These are phyloP conservation scores for Schizopygopsis malacanthus DNA, from an alignment of 2,797 vertebrate genomes.

Conservation along the genomic window DNA sequence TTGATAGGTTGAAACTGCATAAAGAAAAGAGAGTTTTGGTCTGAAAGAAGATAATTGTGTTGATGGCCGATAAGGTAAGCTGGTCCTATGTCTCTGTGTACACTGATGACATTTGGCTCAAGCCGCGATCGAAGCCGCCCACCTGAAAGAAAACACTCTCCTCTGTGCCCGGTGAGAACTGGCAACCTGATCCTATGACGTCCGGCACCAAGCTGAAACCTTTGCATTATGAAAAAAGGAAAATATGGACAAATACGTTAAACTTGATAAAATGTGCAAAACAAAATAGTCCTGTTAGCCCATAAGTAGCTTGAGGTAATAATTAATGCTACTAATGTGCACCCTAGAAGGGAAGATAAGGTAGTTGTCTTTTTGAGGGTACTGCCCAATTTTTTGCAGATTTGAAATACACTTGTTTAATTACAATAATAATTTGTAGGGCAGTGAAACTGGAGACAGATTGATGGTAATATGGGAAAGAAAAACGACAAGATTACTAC, in stretches of 20 bases:
- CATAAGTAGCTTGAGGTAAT: background rate
- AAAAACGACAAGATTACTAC: background rate
- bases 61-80: background rate
- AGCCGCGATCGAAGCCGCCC: constrained; percentile 90
- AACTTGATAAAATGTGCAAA: background rate
- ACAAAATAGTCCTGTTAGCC: background rate
- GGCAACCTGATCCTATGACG: constrained; percentile 82
- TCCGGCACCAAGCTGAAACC: constrained; percentile 88
- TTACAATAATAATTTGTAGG: background rate
- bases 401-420: background rate
- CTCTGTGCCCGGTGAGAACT: constrained; percentile 83
- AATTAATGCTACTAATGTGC: background rate
- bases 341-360: background rate
- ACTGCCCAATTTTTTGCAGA: background rate
- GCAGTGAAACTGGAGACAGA: background rate
- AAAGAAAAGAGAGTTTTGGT: constrained; percentile 1
- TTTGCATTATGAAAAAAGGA: constrained; percentile 62
- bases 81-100: constrained; percentile 91
- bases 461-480: background rate
- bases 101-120: constrained; percentile 93
- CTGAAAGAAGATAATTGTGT: background rate
- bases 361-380: background rate
- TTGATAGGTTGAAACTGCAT: background rate
- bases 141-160: constrained; percentile 93
- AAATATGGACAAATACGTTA: background rate